Base-by-base conservation (phyloP, 1,140 invertebrate species). In the Drosophila rhopaloa region DNA sequence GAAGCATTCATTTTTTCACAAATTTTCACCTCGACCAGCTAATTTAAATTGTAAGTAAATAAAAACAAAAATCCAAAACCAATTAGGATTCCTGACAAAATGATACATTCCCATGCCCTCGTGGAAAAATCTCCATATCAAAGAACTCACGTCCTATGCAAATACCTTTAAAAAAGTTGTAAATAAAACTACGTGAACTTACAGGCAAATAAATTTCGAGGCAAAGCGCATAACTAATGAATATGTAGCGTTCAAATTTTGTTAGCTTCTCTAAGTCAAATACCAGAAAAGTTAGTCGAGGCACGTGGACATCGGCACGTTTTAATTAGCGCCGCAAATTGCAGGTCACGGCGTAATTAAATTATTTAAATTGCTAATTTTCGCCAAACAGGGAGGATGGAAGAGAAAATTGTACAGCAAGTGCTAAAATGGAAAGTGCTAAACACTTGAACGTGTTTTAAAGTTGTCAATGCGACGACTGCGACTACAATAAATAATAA, bases 311-410 rank as follows among this genome's bases (percentile, higher is more conserved):
- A 76, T 70, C 68, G 70, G 60, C 83, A 88, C 83, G 72, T 86
- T 86, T 86, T 86, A 88, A 86, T 86, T 86, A 86, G 86, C 66
- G 83, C 79, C 82, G 44, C 76, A 83, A 86, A 89, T 86, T 79
- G 79, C 75, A 79, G 83, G 84, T 88, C 84, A 88, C 76, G 76
- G 27, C 67, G 67, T 71, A 86, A 86, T 86, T 86, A 77, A 86
- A 86, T 86, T 86, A 86, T 86, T 86, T 73, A 88, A 86, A 83
- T 83, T 86, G 83, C 83, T 86, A 83, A 86, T 86, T 88, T 79
- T 67, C 53, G 29, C 9, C n/a, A 35, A 46, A 46, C 55, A 16
- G 8, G 57, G 65, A 1, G 38, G 44, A 14, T 32, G 51, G 56
- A 44, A 46, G 54, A 47, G 29, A 62, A 55, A 61, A 47, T 16